Conservation (phyloP, 2,113 vertebrate genomes). For the Psittacara wagleri region DNA sequence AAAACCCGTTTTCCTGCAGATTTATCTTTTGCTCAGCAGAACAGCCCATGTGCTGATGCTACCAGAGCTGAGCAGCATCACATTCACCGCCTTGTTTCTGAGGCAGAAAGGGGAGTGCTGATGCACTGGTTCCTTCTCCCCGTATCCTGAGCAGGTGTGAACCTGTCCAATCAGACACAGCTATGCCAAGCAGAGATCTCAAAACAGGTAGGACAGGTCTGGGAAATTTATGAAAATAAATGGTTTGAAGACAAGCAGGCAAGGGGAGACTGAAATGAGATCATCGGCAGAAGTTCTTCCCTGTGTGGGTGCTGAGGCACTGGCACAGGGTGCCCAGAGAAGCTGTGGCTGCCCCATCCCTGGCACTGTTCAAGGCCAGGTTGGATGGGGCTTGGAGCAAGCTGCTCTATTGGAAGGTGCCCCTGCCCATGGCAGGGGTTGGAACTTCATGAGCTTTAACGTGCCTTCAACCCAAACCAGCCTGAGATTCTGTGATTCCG, state of each 20-base stretch:
- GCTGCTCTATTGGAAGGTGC: not conserved
- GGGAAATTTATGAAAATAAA: not conserved
- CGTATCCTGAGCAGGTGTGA: not conserved
- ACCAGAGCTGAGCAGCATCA: not conserved
- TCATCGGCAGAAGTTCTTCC: not conserved
- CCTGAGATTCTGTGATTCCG: not conserved
- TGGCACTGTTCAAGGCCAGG: too few species aligned
- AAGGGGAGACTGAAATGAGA: not conserved
- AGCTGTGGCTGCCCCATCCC: too few species aligned
- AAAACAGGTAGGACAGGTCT: not conserved
- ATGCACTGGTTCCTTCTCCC: not conserved
- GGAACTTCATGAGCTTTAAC: fast-evolving
- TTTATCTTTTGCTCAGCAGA: not conserved
- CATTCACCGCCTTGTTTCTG: not conserved
- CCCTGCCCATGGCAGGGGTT: not conserved
- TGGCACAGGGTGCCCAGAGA: not conserved
- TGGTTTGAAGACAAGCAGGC: not conserved
- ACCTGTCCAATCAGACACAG: not conserved
- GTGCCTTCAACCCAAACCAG: not conserved
- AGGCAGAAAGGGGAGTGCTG: not conserved
- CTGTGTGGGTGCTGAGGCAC: not conserved
- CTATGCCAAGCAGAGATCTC: not conserved
- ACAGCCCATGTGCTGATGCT: not conserved
- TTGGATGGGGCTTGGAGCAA: too few species aligned
- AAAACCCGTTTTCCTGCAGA: not conserved